Percentiles rank a stretch among this genome's conserved stretches.
Evolutionary conservation across 2,888 invertebrate species (phyloP).

Genomic region (Eristalinus sepulchralis): DNA sequence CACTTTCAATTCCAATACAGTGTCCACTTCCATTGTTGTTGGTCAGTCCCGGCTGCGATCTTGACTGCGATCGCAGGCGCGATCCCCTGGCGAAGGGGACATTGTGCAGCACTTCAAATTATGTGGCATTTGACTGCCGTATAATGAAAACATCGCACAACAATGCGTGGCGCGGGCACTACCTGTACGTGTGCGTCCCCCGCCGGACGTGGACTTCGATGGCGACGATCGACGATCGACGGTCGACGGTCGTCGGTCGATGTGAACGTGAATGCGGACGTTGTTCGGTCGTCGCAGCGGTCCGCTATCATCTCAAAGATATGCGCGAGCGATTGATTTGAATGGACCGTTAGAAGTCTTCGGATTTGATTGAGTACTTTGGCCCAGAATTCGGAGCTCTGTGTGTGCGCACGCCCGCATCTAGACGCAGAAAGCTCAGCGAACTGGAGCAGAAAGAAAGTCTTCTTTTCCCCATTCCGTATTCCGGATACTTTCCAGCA

Average conservation of each 20-base stretch:
- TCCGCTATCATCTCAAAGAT: not conserved
- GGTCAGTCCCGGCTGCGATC: conserved; percentile 3
- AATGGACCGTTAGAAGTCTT: conserved; percentile 60
- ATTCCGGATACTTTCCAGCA: conserved; percentile 1
- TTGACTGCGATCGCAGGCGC: not conserved
- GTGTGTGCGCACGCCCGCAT: not conserved
- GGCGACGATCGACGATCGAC: not conserved
- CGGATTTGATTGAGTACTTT: conserved; percentile 76
- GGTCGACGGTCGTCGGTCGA: not conserved
- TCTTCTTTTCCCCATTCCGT: not conserved
- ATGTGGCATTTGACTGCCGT: conserved; percentile 55
- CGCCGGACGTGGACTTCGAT: not conserved
- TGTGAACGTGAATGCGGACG: not conserved
- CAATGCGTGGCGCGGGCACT: conserved; percentile 40
- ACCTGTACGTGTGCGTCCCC: not conserved
- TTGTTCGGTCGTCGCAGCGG: not conserved
- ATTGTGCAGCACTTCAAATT: conserved; percentile 44
- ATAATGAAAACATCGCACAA: conserved; percentile 51
- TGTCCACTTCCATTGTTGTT: conserved; percentile 23
- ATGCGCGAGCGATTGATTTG: conserved; percentile 30
- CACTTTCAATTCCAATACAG: conserved; percentile 46
- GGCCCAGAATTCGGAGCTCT: conserved; percentile 72
- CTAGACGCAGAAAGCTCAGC: conserved; percentile 15
- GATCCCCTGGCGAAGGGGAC: conserved; percentile 10
- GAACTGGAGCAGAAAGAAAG: conserved; percentile 55